phyloP scores from a whole-genome alignment of 2,888 invertebrate genomes.

The Oscheius onirici region DNA sequence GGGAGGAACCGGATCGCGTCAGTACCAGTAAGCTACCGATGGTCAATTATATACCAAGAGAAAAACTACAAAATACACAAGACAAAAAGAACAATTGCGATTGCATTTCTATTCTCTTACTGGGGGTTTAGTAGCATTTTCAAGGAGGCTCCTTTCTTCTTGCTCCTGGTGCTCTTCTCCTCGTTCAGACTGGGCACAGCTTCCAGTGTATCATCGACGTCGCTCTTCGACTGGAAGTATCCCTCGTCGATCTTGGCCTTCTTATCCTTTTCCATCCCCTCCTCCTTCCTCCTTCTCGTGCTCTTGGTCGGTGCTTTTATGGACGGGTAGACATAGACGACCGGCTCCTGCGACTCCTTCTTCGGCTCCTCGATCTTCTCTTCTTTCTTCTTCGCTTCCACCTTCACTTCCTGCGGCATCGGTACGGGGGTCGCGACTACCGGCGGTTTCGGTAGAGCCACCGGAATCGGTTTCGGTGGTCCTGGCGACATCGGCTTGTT shows the following conservation, averaged over 20 bases:
- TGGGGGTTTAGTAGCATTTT: neutral
- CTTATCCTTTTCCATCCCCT: slow-evolving; percentile 12
- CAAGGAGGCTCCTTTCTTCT: neutral
- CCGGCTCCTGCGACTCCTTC: neutral
- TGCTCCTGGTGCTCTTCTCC: slow-evolving; percentile 1
- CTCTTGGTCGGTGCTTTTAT: slow-evolving; percentile 1
- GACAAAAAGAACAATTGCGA: neutral
- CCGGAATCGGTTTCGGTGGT: no score
- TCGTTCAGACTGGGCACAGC: slow-evolving; percentile 6
- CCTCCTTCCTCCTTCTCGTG: slow-evolving; percentile 9
- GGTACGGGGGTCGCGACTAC: neutral
- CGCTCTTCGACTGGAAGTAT: slow-evolving; percentile 9
- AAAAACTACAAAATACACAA: no score
- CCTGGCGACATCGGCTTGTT: no score
- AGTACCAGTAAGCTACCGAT: no score
- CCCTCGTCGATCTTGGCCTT: slow-evolving; percentile 5
- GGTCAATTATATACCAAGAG: no score
- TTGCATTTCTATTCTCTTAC: no score
- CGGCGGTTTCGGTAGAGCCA: no score
- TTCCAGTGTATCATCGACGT: slow-evolving; percentile 17
- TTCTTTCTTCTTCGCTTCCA: slow-evolving; percentile 1
- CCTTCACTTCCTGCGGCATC: neutral
- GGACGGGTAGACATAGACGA: neutral
- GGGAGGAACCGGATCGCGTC: no score
- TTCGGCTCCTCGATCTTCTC: neutral